phyloP scores from a whole-genome alignment of 2,113 vertebrate species.

The Cavia aperea region DNA sequence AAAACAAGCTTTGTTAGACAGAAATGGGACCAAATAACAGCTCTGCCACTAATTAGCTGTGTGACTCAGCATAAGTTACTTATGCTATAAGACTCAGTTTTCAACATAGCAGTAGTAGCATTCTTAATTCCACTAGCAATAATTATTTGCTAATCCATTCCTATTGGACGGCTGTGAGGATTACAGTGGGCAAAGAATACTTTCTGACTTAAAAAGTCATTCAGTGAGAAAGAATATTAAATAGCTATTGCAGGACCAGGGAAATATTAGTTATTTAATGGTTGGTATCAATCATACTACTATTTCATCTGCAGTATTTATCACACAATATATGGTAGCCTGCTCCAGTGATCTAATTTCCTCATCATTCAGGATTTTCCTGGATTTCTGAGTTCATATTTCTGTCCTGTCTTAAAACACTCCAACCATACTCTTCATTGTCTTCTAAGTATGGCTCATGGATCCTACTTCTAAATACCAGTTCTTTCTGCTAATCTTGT shows the following conservation, averaged over 20 bases:
- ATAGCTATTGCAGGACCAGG: background rate
- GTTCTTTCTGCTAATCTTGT: background rate
- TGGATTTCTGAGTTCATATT: background rate
- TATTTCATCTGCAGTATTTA: background rate
- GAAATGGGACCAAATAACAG: background rate
- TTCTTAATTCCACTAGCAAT: background rate
- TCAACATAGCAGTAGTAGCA: background rate
- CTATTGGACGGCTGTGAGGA: background rate
- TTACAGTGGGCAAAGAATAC: background rate
- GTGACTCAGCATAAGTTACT: background rate
- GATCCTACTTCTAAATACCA: background rate
- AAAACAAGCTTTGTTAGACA: background rate
- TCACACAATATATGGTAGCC: background rate
- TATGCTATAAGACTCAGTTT: background rate
- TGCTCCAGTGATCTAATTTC: background rate
- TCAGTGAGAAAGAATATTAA: slow-evolving; percentile 6
- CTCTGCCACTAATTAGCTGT: background rate
- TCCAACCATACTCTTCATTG: background rate
- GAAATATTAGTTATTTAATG: slow-evolving; percentile 7
- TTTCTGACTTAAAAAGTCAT: background rate
- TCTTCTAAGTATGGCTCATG: background rate
- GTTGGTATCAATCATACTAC: background rate
- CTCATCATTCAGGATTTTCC: background rate
- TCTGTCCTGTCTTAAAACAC: background rate
- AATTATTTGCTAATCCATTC: background rate